phyloP scores from a whole-genome alignment of 2,797 vertebrate genomes.

The Linurgus olivaceus region DNA sequence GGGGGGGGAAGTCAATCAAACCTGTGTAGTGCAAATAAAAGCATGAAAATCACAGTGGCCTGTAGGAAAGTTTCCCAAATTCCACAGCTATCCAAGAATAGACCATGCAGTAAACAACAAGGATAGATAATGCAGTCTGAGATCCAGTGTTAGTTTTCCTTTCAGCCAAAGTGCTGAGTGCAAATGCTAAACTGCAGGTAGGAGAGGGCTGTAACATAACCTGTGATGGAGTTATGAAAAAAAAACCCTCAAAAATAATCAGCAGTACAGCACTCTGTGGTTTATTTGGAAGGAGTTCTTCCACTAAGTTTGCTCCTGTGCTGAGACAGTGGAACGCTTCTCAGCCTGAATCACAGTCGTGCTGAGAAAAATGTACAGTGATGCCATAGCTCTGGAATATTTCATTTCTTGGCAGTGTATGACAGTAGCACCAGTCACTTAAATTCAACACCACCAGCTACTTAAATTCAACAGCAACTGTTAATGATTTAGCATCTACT shows the following conservation, averaged over 20 bases:
- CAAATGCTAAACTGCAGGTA: background rate
- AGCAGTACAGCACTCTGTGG: background rate
- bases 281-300: background rate
- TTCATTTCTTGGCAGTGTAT: background rate
- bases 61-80: background rate
- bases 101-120: background rate
- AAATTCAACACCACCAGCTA: conserved; percentile 23
- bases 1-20: background rate
- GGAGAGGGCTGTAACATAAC: background rate
- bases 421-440: background rate
- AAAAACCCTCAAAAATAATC: background rate
- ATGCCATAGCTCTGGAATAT: background rate
- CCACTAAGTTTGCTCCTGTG: background rate
- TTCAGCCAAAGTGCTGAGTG: background rate
- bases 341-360: background rate
- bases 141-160: background rate
- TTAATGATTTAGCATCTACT: conserved; percentile 16
- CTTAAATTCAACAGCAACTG: conserved; percentile 19
- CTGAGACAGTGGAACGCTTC: background rate
- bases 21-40: background rate
- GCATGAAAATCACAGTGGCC: background rate
- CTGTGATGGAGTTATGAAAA: background rate
- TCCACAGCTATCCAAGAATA: background rate
- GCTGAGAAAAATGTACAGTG: background rate
- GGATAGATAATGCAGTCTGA: background rate